These are phyloP conservation scores for Trichonephila clavipes DNA, from an alignment of 1,140 invertebrate species.

Conservation along the genomic window DNA sequence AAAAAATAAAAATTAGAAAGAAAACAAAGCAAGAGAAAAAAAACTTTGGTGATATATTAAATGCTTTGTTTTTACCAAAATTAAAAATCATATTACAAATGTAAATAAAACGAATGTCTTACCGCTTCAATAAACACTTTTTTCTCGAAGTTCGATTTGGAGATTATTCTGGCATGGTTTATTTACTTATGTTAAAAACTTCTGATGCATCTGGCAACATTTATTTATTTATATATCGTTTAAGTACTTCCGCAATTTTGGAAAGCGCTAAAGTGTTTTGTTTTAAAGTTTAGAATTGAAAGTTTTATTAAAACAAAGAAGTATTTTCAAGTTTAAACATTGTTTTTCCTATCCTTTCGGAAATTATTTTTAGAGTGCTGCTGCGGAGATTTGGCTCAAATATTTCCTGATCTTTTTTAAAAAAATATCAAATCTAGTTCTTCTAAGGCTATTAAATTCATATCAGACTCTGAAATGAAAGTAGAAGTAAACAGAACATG, in stretches of 20 bases:
- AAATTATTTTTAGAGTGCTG: no score
- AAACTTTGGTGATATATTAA: not conserved
- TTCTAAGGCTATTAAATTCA: no score
- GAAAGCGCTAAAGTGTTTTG: not conserved
- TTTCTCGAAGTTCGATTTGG: not conserved
- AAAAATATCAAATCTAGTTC: no score
- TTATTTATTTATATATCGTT: not conserved
- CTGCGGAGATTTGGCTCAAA: no score
- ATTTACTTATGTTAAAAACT: not conserved
- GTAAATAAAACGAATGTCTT: not conserved
- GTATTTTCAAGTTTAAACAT: no score
- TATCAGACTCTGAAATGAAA: no score
- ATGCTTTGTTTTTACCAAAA: not conserved
- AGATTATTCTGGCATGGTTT: not conserved
- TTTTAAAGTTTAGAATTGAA: not conserved
- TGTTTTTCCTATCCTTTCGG: no score
- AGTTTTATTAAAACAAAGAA: no score
- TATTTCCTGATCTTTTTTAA: no score
- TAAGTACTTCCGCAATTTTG: not conserved
- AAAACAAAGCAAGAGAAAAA: not conserved
- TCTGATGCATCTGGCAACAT: not conserved
- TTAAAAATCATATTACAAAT: not conserved
- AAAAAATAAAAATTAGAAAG: not conserved
- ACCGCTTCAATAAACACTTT: not conserved
- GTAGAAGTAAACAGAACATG: no score